Conservation (phyloP, 1,140 invertebrate species). For the Ceratina calcarata region DNA sequence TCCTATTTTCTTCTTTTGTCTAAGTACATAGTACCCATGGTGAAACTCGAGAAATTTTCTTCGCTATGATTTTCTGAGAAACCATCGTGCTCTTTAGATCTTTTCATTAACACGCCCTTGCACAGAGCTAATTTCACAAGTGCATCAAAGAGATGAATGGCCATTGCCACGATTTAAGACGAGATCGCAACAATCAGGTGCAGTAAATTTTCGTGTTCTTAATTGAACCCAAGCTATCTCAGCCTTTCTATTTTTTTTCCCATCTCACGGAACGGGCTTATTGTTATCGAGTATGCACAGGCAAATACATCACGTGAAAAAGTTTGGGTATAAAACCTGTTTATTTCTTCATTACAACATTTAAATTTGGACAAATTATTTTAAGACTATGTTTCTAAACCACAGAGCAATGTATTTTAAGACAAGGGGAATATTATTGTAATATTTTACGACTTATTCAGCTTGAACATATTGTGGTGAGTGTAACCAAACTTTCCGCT, state of each 20-base stretch:
- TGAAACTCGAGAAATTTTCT: slow-evolving; percentile 34
- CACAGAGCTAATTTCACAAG: background rate
- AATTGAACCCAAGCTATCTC: background rate
- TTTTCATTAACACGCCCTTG: slow-evolving; percentile 11
- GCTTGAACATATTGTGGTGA: too few species aligned
- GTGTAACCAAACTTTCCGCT: too few species aligned
- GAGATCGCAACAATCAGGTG: background rate
- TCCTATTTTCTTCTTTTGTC: slow-evolving; percentile 29
- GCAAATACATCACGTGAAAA: too few species aligned
- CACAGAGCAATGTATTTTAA: too few species aligned
- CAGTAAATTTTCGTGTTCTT: background rate
- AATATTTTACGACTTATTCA: too few species aligned
- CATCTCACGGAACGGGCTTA: background rate
- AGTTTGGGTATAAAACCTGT: too few species aligned
- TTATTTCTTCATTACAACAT: too few species aligned
- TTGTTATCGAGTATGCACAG: background rate
- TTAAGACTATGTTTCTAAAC: too few species aligned
- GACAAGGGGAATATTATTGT: too few species aligned
- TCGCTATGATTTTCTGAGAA: slow-evolving; percentile 1
- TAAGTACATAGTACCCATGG: background rate
- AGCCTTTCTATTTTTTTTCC: background rate
- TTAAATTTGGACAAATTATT: too few species aligned
- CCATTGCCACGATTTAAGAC: background rate
- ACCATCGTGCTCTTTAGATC: slow-evolving; percentile 2
- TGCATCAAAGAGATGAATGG: background rate